Evolutionary conservation across 1,140 invertebrate genomes (phyloP), one percentile per base, ranked within the genome.

Genomic region (Heliothis virescens): DNA sequence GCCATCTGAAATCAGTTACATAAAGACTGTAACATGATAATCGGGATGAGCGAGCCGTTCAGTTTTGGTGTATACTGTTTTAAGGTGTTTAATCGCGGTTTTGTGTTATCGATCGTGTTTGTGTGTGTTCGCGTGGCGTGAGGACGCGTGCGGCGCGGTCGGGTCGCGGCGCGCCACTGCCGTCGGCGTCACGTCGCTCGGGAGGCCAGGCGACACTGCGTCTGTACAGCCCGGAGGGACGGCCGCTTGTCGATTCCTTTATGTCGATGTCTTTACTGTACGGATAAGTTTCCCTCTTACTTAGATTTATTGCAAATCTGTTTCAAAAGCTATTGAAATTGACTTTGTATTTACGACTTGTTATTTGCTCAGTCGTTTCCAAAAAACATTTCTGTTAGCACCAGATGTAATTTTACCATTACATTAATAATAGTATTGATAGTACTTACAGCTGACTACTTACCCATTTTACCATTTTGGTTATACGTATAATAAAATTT

Each of bases 161-260:
- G 78, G 67, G 12, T 15, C 85, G 78, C 87, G 87, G 79, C 90
- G 90, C 90, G 89, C 85, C 81, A 94, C 92, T 94, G 89, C 85
- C 86, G 85, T 65, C 62, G 29, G 72, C 82, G 21, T 55, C 53
- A 41, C 34, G 34, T 16, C 41, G 69, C 41, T 15, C 34, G 3
- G 34, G 34, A n/a, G n/a, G n/a, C n/a, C n/a, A 79, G 85, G 88
- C 88, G 90, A 89, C 91, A 91, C 84, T 94, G 90, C 90, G 91
- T 93, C 92, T 93, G 85, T 89, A 87, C 85, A 87, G 85, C 60
- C 77, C 74, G 60, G 59, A 82, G 82, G 71, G 88, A 75, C 82
- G 86, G n/a, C 62, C 50, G 34, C 57, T 72, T 73, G 63, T 79
- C 80, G 71, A 80, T 55, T 67, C 15, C 9, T 21, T 57, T 71